Percentiles rank a stretch among this genome's conserved stretches.
Conservation (phyloP, 1,140 invertebrate species). For the Microplitis demolitor region DNA sequence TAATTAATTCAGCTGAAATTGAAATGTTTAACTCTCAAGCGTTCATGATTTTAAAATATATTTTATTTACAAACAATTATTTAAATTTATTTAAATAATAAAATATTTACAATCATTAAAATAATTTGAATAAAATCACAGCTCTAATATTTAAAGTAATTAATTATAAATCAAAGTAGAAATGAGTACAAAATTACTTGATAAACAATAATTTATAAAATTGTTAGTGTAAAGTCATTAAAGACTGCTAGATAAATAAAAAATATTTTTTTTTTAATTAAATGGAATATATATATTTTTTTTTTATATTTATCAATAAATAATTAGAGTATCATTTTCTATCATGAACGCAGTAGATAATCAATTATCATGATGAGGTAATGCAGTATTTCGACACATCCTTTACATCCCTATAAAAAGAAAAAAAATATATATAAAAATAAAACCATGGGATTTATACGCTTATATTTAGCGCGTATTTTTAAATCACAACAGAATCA, state of each 20-base stretch:
- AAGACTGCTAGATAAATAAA: no score
- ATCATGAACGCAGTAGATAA: conserved; percentile 9
- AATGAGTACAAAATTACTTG: neutral
- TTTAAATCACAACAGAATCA: neutral
- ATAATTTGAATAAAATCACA: no score
- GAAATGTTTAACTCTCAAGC: no score
- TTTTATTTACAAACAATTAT: no score
- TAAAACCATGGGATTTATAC: neutral
- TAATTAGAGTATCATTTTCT: neutral
- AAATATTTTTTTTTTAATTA: no score
- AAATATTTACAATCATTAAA: no score
- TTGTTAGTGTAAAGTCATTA: no score
- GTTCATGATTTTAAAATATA: neutral
- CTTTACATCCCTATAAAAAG: neutral
- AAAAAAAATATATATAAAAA: neutral
- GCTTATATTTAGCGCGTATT: neutral
- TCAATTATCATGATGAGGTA: conserved; percentile 27
- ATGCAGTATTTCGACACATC: conserved; percentile 19
- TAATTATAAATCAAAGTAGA: neutral
- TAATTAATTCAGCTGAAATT: no score
- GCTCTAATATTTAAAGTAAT: no score
- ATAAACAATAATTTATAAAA: neutral
- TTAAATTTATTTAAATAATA: no score
- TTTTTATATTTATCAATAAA: neutral
- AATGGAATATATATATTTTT: no score